phyloP scores from a whole-genome alignment of 2,113 vertebrate species.

The Ahaetulla prasina region DNA sequence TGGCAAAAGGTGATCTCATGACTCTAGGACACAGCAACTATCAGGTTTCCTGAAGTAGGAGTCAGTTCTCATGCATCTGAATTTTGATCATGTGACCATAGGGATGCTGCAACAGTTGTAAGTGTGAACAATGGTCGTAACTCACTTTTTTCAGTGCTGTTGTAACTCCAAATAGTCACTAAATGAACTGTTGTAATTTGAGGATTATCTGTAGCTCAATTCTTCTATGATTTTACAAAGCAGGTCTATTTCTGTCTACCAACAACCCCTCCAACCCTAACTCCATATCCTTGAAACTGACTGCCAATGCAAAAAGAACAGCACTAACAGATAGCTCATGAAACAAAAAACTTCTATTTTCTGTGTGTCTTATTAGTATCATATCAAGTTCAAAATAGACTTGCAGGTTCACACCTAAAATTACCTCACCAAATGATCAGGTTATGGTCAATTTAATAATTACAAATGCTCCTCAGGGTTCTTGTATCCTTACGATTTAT shows the following conservation, averaged over 20 bases:
- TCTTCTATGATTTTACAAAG: neutral
- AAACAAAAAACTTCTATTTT: neutral
- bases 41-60: too few relatives aligned
- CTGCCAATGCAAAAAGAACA: neutral
- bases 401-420: neutral
- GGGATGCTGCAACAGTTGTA: too few relatives aligned
- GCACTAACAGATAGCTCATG: neutral
- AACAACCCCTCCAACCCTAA: neutral
- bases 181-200: too few relatives aligned
- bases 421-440: neutral
- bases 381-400: neutral
- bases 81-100: too few relatives aligned
- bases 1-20: too few relatives aligned
- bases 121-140: too few relatives aligned
- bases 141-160: too few relatives aligned
- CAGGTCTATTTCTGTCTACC: neutral
- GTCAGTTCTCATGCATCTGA: too few relatives aligned
- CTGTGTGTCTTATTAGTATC: neutral
- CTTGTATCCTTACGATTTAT: too few relatives aligned
- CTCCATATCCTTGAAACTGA: neutral
- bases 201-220: too few relatives aligned
- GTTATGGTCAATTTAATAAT: neutral
- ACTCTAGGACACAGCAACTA: too few relatives aligned
- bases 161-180: too few relatives aligned
- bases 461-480: neutral